Percentiles rank a stretch among this genome's conserved stretches.
These are phyloP conservation scores for Pyrrhosoma nymphula DNA, from an alignment of 2,888 invertebrate species.

Conservation along the genomic window DNA sequence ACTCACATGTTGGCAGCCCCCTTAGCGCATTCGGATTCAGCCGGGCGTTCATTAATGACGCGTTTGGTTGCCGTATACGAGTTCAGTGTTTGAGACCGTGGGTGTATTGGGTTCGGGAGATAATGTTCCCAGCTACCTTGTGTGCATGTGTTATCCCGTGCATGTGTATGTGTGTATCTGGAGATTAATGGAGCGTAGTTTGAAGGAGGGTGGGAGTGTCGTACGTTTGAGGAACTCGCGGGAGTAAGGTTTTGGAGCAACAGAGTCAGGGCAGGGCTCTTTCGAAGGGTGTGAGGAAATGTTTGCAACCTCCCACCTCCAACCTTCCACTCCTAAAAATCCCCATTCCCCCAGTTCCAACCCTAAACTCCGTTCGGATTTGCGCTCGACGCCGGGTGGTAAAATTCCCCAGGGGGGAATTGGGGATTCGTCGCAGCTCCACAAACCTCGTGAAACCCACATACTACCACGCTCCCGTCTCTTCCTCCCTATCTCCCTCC, in stretches of 20 bases:
- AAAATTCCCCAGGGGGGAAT: no score
- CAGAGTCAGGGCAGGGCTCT: neutral
- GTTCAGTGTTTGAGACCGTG: neutral
- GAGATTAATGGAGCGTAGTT: neutral
- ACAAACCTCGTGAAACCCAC: no score
- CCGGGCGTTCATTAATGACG: conserved; percentile 17
- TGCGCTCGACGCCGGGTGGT: no score
- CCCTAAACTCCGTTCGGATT: no score
- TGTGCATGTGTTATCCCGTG: neutral
- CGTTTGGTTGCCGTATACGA: neutral
- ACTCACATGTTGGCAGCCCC: neutral
- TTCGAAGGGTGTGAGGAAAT: neutral
- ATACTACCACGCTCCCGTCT: no score
- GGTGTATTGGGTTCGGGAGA: neutral
- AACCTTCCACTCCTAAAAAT: no score
- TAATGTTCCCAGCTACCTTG: neutral
- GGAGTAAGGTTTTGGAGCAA: neutral
- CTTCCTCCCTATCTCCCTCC: no score
- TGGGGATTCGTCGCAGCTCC: no score
- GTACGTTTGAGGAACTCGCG: neutral
- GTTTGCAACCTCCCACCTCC: neutral
- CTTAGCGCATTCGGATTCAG: neutral
- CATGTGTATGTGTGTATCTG: neutral
- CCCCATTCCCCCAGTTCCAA: no score
- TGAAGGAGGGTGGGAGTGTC: neutral